These are phyloP conservation scores for Scomberomorus guttatus DNA, from an alignment of 2,797 vertebrate genomes.

Conservation along the genomic window DNA sequence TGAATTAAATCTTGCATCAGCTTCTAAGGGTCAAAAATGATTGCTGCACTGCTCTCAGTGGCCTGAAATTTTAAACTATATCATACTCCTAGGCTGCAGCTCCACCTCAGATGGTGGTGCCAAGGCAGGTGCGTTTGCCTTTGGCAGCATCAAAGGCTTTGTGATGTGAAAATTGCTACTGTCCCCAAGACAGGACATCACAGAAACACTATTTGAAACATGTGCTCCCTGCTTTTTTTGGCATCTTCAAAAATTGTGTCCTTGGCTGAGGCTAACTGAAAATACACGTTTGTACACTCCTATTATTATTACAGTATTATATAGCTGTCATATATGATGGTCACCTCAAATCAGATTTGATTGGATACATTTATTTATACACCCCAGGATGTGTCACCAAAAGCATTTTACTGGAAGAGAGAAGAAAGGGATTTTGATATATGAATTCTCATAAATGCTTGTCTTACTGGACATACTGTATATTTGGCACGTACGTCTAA, in stretches of 20 bases:
- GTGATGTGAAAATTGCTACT: constrained; percentile 61
- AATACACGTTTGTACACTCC: constrained; percentile 11
- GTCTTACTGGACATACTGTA: not conserved
- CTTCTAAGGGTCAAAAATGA: constrained; percentile 34
- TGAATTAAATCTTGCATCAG: constrained; percentile 38
- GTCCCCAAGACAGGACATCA: constrained; percentile 34
- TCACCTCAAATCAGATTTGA: not conserved
- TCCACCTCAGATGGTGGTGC: constrained; percentile 29
- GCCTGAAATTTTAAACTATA: constrained; percentile 37
- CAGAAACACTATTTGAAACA: constrained; percentile 6
- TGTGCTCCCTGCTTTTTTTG: constrained; percentile 6
- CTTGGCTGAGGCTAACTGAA: not conserved
- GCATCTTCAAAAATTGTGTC: constrained; percentile 15
- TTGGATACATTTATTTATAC: not conserved
- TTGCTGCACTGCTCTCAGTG: constrained; percentile 1
- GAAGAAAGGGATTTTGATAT: not conserved
- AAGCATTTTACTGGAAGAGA: not conserved
- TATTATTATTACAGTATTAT: too few species aligned
- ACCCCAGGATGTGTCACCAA: not conserved
- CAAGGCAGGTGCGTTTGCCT: constrained; percentile 39
- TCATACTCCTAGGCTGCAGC: constrained; percentile 24
- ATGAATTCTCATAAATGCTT: not conserved
- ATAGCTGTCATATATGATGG: not conserved
- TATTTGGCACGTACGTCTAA: not conserved
- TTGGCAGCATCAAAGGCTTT: constrained; percentile 49